phyloP scores from a whole-genome alignment of 1,140 invertebrate species.

The Mizuhopecten yessoensis region DNA sequence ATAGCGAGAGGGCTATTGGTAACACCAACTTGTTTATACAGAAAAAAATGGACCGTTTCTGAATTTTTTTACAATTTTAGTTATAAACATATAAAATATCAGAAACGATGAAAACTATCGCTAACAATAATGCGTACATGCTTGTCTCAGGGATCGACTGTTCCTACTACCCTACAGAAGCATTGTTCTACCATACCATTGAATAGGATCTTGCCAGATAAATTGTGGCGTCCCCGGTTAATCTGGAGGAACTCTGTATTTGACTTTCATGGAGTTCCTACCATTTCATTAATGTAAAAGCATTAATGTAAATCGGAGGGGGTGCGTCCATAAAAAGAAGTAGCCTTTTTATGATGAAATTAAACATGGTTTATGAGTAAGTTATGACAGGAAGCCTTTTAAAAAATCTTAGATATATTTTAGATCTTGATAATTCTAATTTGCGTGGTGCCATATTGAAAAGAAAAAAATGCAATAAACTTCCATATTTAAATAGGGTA shows the following conservation, averaged over 20 bases:
- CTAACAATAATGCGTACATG: too few species aligned
- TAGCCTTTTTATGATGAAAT: slow-evolving; percentile 19
- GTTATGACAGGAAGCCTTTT: slow-evolving; percentile 15
- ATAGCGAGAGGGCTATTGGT: neutral
- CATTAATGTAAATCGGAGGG: slow-evolving; percentile 9
- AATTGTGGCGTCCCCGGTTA: neutral
- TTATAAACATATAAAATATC: neutral
- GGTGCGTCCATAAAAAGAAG: slow-evolving; percentile 20
- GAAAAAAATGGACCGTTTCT: neutral
- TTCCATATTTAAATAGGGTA: neutral
- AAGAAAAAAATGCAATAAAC: slow-evolving; percentile 2
- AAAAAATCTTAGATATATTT: neutral
- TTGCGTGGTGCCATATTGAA: neutral
- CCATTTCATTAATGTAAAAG: slow-evolving; percentile 16
- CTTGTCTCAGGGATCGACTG: neutral
- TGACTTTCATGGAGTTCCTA: slow-evolving; percentile 29
- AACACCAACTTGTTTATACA: neutral
- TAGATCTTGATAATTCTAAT: neutral
- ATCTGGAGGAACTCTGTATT: neutral
- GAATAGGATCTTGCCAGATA: neutral
- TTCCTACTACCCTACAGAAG: too few species aligned
- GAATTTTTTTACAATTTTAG: neutral
- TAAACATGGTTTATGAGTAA: neutral
- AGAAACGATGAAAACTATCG: neutral
- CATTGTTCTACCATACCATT: neutral